Conservation (phyloP, 2,888 invertebrate species). For the Emmelina monodactyla region DNA sequence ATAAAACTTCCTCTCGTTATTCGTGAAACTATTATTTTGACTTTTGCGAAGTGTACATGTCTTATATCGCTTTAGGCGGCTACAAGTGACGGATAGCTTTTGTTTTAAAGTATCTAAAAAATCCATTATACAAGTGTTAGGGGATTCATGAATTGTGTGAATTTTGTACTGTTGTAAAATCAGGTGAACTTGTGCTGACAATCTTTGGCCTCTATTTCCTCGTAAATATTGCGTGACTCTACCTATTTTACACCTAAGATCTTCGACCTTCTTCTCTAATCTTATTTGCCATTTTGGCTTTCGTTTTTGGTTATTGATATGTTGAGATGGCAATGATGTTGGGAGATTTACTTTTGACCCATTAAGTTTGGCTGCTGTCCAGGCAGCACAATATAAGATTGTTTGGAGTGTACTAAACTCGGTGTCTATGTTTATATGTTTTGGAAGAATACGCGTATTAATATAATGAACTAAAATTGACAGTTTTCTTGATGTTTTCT, state of each 20-base stretch:
- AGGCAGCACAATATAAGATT: slow-evolving; percentile 2
- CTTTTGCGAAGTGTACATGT: slow-evolving; percentile 2
- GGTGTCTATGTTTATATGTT: not conserved
- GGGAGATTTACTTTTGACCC: slow-evolving; percentile 8
- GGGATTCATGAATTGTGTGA: slow-evolving; percentile 9
- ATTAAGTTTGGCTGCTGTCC: slow-evolving; percentile 4
- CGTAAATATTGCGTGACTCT: slow-evolving; percentile 11
- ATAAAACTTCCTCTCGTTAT: slow-evolving; percentile 11
- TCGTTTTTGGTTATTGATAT: not conserved
- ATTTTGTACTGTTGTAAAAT: slow-evolving; percentile 6
- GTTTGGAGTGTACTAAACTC: slow-evolving; percentile 2
- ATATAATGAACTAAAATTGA: slow-evolving; percentile 1
- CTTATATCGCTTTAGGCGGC: slow-evolving; percentile 7
- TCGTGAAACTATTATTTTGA: slow-evolving; percentile 10
- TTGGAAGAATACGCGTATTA: not conserved
- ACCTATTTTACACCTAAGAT: slow-evolving; percentile 10
- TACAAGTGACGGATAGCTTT: slow-evolving; percentile 6
- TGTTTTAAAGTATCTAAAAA: slow-evolving; percentile 11
- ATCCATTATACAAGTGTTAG: slow-evolving; percentile 6
- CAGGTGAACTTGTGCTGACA: slow-evolving; percentile 4
- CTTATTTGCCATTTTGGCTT: slow-evolving; percentile 10
- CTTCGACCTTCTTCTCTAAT: slow-evolving; percentile 8
- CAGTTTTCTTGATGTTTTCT: slow-evolving; percentile 3
- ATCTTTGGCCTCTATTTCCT: slow-evolving; percentile 6
- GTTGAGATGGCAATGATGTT: not conserved